phyloP scores from a whole-genome alignment of 2,888 invertebrate genomes.

The Holacanthella duospinosa region DNA sequence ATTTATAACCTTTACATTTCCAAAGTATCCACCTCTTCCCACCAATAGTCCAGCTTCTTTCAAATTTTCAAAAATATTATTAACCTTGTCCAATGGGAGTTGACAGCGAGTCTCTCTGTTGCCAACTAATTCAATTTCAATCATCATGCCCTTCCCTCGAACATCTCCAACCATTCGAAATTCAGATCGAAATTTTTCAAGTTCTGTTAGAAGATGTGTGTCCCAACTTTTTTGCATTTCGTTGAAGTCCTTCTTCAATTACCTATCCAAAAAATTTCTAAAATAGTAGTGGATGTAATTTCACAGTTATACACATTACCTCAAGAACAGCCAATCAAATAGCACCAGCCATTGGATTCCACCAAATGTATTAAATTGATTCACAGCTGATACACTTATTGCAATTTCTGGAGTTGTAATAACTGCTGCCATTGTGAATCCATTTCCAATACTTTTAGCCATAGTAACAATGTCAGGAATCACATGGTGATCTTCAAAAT shows the following conservation, averaged over 20 bases:
- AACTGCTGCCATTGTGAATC: constrained; percentile 90
- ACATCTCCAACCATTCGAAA: constrained; percentile 79
- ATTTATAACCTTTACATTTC: constrained; percentile 86
- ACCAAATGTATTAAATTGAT: constrained; percentile 91
- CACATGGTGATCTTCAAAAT: constrained; percentile 79
- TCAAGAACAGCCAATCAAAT: constrained; percentile 86
- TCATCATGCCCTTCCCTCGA: constrained; percentile 91
- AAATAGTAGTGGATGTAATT: too few species aligned
- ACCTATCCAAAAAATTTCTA: constrained; percentile 57
- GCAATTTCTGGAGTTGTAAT: constrained; percentile 85
- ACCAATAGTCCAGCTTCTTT: constrained; percentile 76
- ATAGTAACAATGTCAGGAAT: constrained; percentile 88
- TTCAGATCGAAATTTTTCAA: constrained; percentile 59
- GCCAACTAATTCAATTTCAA: constrained; percentile 77
- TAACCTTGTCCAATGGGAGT: constrained; percentile 52
- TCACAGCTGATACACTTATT: constrained; percentile 57
- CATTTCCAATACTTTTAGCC: constrained; percentile 89
- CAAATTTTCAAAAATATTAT: constrained; percentile 67
- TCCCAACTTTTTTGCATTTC: constrained; percentile 64
- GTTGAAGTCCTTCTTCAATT: constrained; percentile 78
- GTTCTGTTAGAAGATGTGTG: constrained; percentile 63
- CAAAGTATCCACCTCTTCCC: constrained; percentile 76
- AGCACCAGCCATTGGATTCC: constrained; percentile 80
- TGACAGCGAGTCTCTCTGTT: constrained; percentile 56
- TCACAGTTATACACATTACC: too few species aligned